These are phyloP conservation scores for Redunca redunca DNA, from an alignment of 2,113 vertebrate genomes.

Conservation along the genomic window DNA sequence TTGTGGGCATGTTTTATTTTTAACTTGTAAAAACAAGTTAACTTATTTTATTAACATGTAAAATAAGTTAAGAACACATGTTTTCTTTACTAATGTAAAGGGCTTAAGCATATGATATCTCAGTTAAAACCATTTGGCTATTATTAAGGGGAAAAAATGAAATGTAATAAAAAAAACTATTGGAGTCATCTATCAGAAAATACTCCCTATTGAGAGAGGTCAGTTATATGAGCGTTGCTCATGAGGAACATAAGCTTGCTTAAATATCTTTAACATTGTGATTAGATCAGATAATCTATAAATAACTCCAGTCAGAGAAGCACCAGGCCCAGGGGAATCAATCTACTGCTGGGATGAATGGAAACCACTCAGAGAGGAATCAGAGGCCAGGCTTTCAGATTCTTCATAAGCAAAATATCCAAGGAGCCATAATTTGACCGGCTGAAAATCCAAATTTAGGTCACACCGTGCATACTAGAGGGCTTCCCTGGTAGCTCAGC, in stretches of 20 bases:
- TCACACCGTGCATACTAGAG: background rate
- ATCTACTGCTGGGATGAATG: background rate
- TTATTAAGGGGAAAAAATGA: constrained; percentile 8
- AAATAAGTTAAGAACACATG: constrained; percentile 39
- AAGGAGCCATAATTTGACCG: background rate
- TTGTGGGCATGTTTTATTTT: constrained; percentile 38
- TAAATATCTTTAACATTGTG: background rate
- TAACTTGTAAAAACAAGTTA: constrained; percentile 33
- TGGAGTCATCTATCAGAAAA: constrained; percentile 7
- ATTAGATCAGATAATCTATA: background rate
- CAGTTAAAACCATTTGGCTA: constrained; percentile 9
- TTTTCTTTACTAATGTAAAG: constrained; percentile 55
- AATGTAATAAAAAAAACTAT: background rate
- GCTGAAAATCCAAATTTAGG: background rate
- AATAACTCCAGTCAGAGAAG: background rate
- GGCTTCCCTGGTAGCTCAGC: background rate
- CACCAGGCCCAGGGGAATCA: background rate
- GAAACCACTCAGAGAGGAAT: background rate
- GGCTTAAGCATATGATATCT: constrained; percentile 50
- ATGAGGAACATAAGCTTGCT: background rate
- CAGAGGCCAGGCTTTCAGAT: background rate
- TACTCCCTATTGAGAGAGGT: constrained; percentile 6
- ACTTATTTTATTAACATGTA: constrained; percentile 44
- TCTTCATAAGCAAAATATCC: background rate
- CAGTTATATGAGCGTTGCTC: background rate